These are phyloP conservation scores for Tipula confusa DNA, from an alignment of 2,888 invertebrate genomes.

Conservation along the genomic window DNA sequence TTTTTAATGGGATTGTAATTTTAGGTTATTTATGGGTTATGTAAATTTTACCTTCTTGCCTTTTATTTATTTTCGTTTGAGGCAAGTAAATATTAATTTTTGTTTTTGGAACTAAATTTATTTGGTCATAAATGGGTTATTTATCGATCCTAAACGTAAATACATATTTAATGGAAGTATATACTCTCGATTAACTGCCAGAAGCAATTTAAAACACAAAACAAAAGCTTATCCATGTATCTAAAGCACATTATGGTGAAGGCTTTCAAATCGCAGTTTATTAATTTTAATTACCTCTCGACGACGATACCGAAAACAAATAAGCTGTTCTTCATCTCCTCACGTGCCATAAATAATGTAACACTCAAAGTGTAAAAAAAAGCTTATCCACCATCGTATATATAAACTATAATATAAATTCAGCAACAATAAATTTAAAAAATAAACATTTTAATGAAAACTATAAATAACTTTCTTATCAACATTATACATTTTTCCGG, in stretches of 20 bases:
- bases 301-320: not conserved
- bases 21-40: not conserved
- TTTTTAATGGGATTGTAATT: not conserved
- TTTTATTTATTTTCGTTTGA: not conserved
- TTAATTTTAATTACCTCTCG: not conserved
- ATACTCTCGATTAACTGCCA: no score
- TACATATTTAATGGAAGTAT: not conserved
- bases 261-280: not conserved
- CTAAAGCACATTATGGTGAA: not conserved
- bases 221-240: not conserved
- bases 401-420: not conserved
- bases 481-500: not conserved
- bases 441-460: constrained; percentile 20
- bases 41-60: not conserved
- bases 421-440: not conserved
- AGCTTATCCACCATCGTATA: not conserved
- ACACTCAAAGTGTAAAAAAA: not conserved
- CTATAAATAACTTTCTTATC: constrained; percentile 25
- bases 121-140: not conserved
- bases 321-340: not conserved
- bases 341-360: not conserved
- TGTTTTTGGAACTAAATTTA: not conserved
- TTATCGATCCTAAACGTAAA: no score
- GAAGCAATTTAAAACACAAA: no score
- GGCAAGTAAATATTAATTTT: not conserved